A percentile compares a stretch with the other conserved stretches of the same genome.
phyloP scores from a whole-genome alignment of 2,888 invertebrate genomes.

The Amorpha juglandis region DNA sequence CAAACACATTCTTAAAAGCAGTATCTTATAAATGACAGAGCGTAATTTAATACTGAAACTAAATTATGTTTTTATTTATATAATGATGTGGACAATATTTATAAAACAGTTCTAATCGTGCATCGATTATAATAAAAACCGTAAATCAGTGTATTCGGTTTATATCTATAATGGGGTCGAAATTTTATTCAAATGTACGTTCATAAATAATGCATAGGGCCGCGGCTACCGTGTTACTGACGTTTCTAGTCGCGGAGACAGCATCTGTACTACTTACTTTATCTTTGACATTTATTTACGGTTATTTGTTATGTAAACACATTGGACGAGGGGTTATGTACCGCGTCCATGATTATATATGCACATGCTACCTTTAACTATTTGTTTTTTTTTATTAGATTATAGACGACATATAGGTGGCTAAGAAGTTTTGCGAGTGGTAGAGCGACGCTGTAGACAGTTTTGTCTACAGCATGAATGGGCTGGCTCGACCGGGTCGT shows the following conservation, averaged over 20 bases:
- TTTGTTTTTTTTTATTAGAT: too few species aligned
- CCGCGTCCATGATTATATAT: too few species aligned
- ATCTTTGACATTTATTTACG: neutral
- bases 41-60: neutral
- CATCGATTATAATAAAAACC: conserved; percentile 42
- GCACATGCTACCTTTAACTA: too few species aligned
- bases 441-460: too few species aligned
- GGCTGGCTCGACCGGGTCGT: too few species aligned
- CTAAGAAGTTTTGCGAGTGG: too few species aligned
- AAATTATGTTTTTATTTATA: conserved; percentile 20
- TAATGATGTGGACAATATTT: conserved; percentile 31
- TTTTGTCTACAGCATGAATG: too few species aligned
- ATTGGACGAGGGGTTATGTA: too few species aligned
- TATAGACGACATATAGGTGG: too few species aligned
- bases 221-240: conserved; percentile 59
- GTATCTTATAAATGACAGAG: neutral
- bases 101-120: conserved; percentile 34
- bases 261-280: neutral
- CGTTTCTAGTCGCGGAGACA: conserved; percentile 22
- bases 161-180: conserved; percentile 50
- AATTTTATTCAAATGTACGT: conserved; percentile 53
- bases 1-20: neutral
- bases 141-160: conserved; percentile 46
- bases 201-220: conserved; percentile 59
- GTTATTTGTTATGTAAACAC: too few species aligned